Percentiles rank a stretch among this genome's conserved stretches.
These are phyloP conservation scores for Harpalus rubripes DNA, from an alignment of 2,888 invertebrate genomes.

Conservation along the genomic window DNA sequence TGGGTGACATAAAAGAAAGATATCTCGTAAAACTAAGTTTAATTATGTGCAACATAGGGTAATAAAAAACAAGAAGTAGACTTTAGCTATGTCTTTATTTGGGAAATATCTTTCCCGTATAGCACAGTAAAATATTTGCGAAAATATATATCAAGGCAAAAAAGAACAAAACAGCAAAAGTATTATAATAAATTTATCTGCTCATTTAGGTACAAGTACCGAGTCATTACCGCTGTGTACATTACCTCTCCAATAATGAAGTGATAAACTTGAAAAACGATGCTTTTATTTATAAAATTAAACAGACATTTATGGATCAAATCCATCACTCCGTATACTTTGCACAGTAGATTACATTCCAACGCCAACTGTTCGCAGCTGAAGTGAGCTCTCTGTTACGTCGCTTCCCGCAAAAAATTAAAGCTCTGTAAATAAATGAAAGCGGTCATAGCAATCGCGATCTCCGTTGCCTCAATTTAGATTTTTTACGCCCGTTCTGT, in stretches of 20 bases:
- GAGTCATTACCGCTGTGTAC: constrained; percentile 27
- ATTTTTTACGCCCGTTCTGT: constrained; percentile 52
- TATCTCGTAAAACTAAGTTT: background rate
- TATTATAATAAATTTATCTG: constrained; percentile 38
- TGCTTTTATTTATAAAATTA: constrained; percentile 46
- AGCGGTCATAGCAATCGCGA: constrained; percentile 47
- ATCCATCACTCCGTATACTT: constrained; percentile 43
- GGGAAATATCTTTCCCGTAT: background rate
- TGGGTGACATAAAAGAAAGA: background rate
- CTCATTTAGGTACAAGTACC: constrained; percentile 38
- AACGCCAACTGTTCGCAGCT: constrained; percentile 30
- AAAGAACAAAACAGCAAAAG: background rate
- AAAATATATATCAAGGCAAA: constrained; percentile 1
- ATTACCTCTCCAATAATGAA: constrained; percentile 37
- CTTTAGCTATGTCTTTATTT: background rate
- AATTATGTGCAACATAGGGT: background rate
- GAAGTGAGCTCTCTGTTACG: background rate
- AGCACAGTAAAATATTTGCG: background rate
- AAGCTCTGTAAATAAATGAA: constrained; percentile 55
- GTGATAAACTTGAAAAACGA: constrained; percentile 45
- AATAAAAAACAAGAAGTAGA: background rate
- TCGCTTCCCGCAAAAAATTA: constrained; percentile 49
- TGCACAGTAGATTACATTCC: constrained; percentile 46
- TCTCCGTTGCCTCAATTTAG: constrained; percentile 46
- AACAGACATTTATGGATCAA: constrained; percentile 46